phyloP scores from a whole-genome alignment of 2,797 vertebrate species.

The Hoplostethus mediterraneus region DNA sequence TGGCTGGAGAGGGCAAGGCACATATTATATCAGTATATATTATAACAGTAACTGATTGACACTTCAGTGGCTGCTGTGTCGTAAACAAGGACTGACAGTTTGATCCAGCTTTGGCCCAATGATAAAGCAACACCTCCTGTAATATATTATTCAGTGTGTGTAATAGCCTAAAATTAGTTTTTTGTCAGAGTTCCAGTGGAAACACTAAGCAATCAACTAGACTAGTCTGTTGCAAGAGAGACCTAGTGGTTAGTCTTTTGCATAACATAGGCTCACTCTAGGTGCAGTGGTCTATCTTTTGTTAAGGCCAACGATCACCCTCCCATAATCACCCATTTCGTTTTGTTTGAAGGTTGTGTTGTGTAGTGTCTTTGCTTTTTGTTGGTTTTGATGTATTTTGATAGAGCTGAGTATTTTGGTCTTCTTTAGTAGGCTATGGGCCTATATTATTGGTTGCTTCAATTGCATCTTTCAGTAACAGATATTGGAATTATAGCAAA shows the following conservation, averaged over 20 bases:
- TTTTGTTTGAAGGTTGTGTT: too few species aligned
- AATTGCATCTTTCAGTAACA: too few species aligned
- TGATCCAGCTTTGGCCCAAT: constrained; percentile 10
- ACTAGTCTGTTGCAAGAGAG: not conserved
- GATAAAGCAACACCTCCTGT: constrained; percentile 7
- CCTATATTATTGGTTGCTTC: too few species aligned
- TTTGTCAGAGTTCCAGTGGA: not conserved
- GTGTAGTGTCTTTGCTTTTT: too few species aligned
- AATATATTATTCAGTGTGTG: not conserved
- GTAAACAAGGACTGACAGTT: not conserved
- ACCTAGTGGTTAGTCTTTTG: constrained; percentile 2
- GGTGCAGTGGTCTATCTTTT: not conserved
- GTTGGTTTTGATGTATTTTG: too few species aligned
- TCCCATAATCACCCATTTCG: too few species aligned
- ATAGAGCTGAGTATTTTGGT: too few species aligned
- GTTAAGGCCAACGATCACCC: not conserved
- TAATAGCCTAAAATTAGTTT: not conserved
- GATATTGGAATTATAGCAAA: too few species aligned
- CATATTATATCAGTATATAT: not conserved
- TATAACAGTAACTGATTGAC: constrained; percentile 16
- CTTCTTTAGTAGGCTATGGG: too few species aligned
- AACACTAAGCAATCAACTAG: not conserved
- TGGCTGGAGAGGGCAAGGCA: constrained; percentile 28
- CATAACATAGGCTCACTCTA: not conserved
- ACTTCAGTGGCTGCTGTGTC: not conserved